Base-by-base conservation (phyloP, 2,888 invertebrate species). In the Cenopis cana region DNA sequence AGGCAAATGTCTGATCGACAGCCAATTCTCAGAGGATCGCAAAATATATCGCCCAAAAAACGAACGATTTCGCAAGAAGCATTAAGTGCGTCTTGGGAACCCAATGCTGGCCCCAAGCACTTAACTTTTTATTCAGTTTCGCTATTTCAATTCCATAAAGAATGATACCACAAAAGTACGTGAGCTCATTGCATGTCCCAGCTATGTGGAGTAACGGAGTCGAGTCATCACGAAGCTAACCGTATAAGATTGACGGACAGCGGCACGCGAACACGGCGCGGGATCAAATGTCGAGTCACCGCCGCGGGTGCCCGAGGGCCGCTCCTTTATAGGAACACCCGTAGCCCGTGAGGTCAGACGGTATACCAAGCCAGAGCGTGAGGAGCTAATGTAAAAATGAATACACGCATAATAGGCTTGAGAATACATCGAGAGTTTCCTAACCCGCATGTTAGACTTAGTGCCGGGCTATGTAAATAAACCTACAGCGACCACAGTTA, bases 271-370 rank as follows among this genome's bases (percentile, higher is more conserved):
- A 75, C 80, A 77, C 76, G 76, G 78, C 83, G 81, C 82, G 73
- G 84, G 88, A 88, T 91, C 89, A 89, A 89, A 90, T 87, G 87
- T 87, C 87, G 79, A 82, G 79, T 79, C 82, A 83, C 82, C 78
- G 80, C 77, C 80, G 78, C 77, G 79, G 81, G 81, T 83, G 80
- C 87, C 89, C 88, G 88, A 87, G 78, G 81, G 77, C 77, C 82
- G 78, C 79, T 83, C 86, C 86, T 86, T 89, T 85, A 84, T 83
- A 76, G 80, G 81, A 77, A 68, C 76, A 67, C 69, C 71, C 71
- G 71, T 69, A 69, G 54, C 73, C 74, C 76, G 78, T 77, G 76
- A 70, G 56, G 56, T 56, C 73, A 64, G 70, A 60, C 55, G 64
- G 49, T 41, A 41, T 17, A 71, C 20, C 71, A 36, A 54, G 24